Conservation (phyloP, 2,797 vertebrate species). For the Cichlasoma orientale region DNA sequence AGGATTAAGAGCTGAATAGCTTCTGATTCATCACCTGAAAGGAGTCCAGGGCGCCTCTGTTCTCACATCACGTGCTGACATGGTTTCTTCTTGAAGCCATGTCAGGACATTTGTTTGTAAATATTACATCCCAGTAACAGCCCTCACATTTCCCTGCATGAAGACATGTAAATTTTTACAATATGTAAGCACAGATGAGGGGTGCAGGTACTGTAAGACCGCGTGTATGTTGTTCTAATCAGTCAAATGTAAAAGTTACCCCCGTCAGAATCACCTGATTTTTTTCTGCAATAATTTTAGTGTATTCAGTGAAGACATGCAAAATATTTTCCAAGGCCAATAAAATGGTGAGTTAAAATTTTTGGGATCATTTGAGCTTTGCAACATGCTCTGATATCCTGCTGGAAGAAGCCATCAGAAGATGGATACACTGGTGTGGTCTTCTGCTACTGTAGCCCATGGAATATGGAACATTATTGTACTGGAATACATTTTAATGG, state of each 20-base stretch:
- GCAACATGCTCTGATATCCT: not conserved
- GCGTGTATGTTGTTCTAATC: not conserved
- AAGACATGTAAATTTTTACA: not conserved
- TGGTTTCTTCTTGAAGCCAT: not conserved
- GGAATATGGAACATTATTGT: too few relatives aligned
- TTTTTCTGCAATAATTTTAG: too few relatives aligned
- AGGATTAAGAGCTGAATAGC: slow-evolving; percentile 43
- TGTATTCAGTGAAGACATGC: not conserved
- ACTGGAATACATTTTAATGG: too few relatives aligned
- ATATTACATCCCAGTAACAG: not conserved
- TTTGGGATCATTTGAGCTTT: not conserved
- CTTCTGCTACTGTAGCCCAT: not conserved
- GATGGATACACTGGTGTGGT: not conserved
- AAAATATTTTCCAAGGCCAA: too few relatives aligned
- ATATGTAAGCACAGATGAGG: not conserved
- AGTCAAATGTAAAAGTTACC: not conserved
- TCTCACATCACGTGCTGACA: slow-evolving; percentile 36
- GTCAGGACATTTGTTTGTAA: slow-evolving; percentile 24
- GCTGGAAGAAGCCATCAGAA: not conserved
- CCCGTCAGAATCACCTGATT: not conserved
- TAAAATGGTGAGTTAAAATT: not conserved
- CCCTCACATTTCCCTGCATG: not conserved
- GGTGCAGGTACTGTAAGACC: too few relatives aligned
- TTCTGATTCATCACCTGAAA: slow-evolving; percentile 28
- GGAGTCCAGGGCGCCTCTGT: not conserved